These are phyloP conservation scores for Paracentrotus lividus DNA, from an alignment of 53 echinoderm and acorn worm genomes.

Conservation along the genomic window DNA sequence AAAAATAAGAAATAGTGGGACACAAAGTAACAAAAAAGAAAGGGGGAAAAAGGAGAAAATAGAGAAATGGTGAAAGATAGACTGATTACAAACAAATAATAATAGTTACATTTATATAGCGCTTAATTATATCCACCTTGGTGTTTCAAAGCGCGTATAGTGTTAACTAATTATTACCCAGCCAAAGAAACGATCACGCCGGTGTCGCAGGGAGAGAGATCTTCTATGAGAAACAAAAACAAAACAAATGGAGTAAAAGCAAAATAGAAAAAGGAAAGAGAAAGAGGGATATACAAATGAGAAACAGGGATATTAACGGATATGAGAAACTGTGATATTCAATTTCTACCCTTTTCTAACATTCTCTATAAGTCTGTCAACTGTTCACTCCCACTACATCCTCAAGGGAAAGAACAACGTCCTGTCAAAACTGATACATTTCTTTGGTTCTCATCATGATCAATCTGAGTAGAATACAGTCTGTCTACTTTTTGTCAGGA, in stretches of 20 bases:
- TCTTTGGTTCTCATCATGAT: too few relatives aligned
- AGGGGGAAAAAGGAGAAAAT: neutral
- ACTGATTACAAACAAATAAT: neutral
- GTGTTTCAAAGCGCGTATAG: too few relatives aligned
- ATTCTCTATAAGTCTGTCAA: neutral
- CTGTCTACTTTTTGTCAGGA: neutral
- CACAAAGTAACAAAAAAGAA: neutral
- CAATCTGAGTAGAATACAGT: neutral
- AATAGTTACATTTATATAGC: too few relatives aligned
- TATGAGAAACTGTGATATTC: too few relatives aligned
- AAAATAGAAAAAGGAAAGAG: neutral
- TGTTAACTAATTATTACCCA: too few relatives aligned
- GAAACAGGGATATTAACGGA: too few relatives aligned
- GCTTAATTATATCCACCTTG: too few relatives aligned
- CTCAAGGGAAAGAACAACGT: neutral
- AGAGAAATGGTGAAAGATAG: neutral
- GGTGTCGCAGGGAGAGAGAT: too few relatives aligned
- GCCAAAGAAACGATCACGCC: too few relatives aligned
- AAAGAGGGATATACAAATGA: neutral
- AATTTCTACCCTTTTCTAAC: neutral
- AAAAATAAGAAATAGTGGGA: neutral
- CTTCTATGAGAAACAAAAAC: neutral
- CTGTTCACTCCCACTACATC: neutral
- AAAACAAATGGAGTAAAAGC: too few relatives aligned
- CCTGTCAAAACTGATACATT: neutral